These are phyloP conservation scores for Callaeas wilsoni DNA, from an alignment of 2,113 vertebrate genomes.

Conservation along the genomic window DNA sequence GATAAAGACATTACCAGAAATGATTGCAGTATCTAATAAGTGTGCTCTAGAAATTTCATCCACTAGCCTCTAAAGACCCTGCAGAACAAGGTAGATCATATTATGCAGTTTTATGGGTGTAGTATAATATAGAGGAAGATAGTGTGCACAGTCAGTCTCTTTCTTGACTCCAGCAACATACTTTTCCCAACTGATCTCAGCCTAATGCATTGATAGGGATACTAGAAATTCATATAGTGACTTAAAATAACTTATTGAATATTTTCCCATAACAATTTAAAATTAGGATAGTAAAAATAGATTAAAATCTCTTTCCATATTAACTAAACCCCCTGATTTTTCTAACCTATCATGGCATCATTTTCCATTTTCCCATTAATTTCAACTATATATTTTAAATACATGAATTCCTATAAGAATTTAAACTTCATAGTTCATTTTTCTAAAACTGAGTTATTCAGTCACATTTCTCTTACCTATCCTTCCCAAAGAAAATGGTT, in stretches of 20 bases:
- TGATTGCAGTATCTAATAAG: neutral
- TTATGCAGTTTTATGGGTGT: neutral
- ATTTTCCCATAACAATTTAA: neutral
- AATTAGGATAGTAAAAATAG: neutral
- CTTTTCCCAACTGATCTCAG: neutral
- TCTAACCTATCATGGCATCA: neutral
- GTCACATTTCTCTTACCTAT: neutral
- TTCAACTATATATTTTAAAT: neutral
- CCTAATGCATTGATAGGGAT: neutral
- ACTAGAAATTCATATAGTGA: neutral
- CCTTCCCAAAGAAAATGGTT: neutral
- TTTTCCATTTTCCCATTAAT: neutral
- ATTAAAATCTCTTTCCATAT: neutral
- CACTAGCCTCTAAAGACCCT: neutral
- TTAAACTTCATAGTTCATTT: neutral
- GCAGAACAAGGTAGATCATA: neutral
- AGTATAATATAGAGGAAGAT: neutral
- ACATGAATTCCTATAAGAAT: neutral
- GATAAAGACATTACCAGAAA: neutral
- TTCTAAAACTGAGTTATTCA: neutral
- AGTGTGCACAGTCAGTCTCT: neutral
- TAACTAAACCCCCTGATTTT: neutral
- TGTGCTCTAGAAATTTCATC: neutral
- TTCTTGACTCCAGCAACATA: neutral
- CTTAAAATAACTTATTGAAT: neutral